A percentile compares a stretch with the other conserved stretches of the same genome.
These are phyloP conservation scores for Erinaceus europaeus DNA, from an alignment of 2,113 vertebrate genomes.

Conservation along the genomic window DNA sequence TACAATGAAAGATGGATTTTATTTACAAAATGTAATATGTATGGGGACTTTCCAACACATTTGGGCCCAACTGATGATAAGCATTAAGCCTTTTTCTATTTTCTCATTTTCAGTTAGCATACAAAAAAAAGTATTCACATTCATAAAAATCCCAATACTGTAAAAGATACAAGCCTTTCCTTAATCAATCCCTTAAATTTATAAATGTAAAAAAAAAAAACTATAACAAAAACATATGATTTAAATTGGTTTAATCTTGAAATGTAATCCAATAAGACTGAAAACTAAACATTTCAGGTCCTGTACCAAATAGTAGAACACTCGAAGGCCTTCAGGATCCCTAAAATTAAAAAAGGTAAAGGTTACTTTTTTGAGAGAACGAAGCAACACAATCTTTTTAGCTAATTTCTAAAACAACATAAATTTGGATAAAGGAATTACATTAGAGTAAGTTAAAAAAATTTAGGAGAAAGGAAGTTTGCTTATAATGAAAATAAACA, in stretches of 20 bases:
- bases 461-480: neutral
- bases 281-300: slow-evolving; percentile 99
- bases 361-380: slow-evolving; percentile 47
- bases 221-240: slow-evolving; percentile 12
- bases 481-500: neutral
- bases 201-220: slow-evolving; percentile 58
- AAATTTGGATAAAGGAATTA: no score
- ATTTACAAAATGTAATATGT: slow-evolving; percentile 49
- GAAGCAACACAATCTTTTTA: slow-evolving; percentile 8
- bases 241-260: slow-evolving; percentile 99
- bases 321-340: slow-evolving; percentile 96
- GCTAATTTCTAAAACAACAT: slow-evolving; percentile 27
- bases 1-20: slow-evolving; percentile 39
- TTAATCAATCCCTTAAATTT: slow-evolving; percentile 36
- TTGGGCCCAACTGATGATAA: neutral
- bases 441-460: neutral
- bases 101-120: slow-evolving; percentile 49
- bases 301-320: slow-evolving; percentile 98
- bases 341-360: slow-evolving; percentile 78
- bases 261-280: slow-evolving; percentile 98
- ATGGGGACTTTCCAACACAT: neutral
- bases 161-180: slow-evolving; percentile 53
- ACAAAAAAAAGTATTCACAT: slow-evolving; percentile 64
- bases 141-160: slow-evolving; percentile 65
- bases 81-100: neutral